Conservation (phyloP, 2,797 vertebrate species). For the Oryzias sinensis region DNA sequence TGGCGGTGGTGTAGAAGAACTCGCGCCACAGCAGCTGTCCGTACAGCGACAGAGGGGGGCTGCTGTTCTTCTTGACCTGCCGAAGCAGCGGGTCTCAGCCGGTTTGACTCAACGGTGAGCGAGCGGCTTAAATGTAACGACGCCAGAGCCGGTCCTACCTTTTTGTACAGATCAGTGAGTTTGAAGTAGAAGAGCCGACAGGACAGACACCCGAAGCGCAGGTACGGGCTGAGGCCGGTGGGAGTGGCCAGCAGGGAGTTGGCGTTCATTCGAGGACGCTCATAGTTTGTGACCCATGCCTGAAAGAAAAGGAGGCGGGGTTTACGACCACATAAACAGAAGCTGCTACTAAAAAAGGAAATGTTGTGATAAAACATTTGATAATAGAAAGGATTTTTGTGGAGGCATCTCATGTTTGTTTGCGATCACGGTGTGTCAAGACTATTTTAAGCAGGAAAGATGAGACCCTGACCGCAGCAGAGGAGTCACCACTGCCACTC, state of each 20-base stretch:
- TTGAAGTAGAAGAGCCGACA: constrained; percentile 95
- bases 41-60: constrained; percentile 89
- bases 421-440: too few relatives aligned
- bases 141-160: constrained; percentile 72
- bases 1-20: constrained; percentile 94
- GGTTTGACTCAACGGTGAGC: not conserved
- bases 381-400: too few relatives aligned
- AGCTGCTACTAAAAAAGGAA: not conserved
- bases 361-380: too few relatives aligned
- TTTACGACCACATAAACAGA: not conserved
- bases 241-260: constrained; percentile 93
- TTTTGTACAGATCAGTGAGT: constrained; percentile 92
- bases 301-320: constrained; percentile 44
- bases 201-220: constrained; percentile 94
- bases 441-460: too few relatives aligned
- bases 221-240: constrained; percentile 92
- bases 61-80: constrained; percentile 92
- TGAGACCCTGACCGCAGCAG: too few relatives aligned
- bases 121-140: not conserved
- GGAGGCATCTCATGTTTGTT: too few relatives aligned
- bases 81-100: not conserved
- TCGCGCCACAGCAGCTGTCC: constrained; percentile 94
- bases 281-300: constrained; percentile 96
- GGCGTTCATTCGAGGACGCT: constrained; percentile 91
- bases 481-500: not conserved